A percentile compares a stretch with the other conserved stretches of the same genome.
Evolutionary conservation across 2,888 invertebrate species (phyloP).

Genomic region (Lasioglossum lativentre): DNA sequence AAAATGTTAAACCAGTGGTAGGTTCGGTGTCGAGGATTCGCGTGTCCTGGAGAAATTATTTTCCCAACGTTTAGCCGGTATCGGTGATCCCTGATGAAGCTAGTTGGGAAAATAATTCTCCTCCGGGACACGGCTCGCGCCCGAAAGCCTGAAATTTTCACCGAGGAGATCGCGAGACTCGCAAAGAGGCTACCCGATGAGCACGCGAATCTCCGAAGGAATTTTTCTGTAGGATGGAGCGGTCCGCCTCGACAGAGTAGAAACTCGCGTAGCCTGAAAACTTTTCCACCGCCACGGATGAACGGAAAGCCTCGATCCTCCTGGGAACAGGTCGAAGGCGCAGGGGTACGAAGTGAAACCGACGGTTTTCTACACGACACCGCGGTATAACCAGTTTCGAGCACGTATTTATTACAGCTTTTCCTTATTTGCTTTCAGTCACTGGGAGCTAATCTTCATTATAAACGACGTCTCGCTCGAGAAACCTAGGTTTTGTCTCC

Average conservation of each 20-base stretch:
- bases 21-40: too few relatives aligned
- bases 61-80: too few relatives aligned
- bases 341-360: slow-evolving; percentile 56
- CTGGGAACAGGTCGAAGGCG: slow-evolving; percentile 43
- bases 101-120: too few relatives aligned
- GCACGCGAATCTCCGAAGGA: neutral
- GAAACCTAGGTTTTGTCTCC: slow-evolving; percentile 33
- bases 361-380: slow-evolving; percentile 47
- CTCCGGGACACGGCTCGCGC: too few relatives aligned
- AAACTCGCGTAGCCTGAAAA: slow-evolving; percentile 32
- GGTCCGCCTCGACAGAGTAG: neutral
- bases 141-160: too few relatives aligned
- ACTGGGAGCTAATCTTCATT: slow-evolving; percentile 57
- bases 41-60: too few relatives aligned
- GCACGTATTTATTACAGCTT: slow-evolving; percentile 59
- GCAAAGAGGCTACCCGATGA: neutral
- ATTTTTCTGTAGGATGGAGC: neutral
- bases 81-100: too few relatives aligned
- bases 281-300: neutral
- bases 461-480: slow-evolving; percentile 30
- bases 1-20: too few relatives aligned
- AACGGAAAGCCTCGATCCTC: slow-evolving; percentile 42
- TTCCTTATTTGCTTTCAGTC: slow-evolving; percentile 57
- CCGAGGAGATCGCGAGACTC: too few relatives aligned
- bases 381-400: slow-evolving; percentile 50